Evolutionary conservation across 2,888 invertebrate species (phyloP), one percentile per base, ranked within the genome.

Genomic region (Hydrotaea diabolus): DNA sequence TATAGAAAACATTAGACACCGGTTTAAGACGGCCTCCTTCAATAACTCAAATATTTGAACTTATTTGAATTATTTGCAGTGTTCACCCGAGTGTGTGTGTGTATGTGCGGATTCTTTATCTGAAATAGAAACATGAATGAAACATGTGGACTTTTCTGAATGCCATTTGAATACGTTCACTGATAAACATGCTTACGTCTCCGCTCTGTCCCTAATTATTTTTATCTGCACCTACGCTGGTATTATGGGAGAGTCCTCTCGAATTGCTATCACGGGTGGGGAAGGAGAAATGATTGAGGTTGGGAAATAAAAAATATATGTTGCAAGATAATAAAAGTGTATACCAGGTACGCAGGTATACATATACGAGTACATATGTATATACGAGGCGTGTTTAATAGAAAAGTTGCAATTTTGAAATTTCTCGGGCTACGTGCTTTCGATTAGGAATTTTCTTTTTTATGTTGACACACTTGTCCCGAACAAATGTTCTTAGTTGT

Each of bases 271-370:
- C 49, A 49, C n/a, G 15, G n/a, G n/a, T n/a, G 1, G n/a, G n/a
- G 49, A n/a, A n/a, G n/a, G 49, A n/a, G 8, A 11, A 11, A 13
- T 39, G 8, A 49, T 49, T 49, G 49, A 49, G 49, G 49, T 49
- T 49, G 39, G 39, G 43, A 62, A 49, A 62, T 78, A 72, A 72
- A 77, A 77, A 72, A 78, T 59, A 77, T 71, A 26, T 59, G 57
- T 43, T 71, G 62, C 72, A 78, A 62, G 72, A 72, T 78, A 78
- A 72, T 78, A 78, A 78, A 71, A 49, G 46, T 11, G 9, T 9
- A 39, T 9, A 39, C 31, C 57, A 31, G 36, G 64, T 46, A 76
- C 26, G 77, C 17, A 26, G 62, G 62, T 23, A 21, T 49, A 26
- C 53, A 49, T 53, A 76, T 39, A 39, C 57, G 17, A 8, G 43